phyloP scores from a whole-genome alignment of 2,888 invertebrate genomes.

The Lasioglossum marginatum region DNA sequence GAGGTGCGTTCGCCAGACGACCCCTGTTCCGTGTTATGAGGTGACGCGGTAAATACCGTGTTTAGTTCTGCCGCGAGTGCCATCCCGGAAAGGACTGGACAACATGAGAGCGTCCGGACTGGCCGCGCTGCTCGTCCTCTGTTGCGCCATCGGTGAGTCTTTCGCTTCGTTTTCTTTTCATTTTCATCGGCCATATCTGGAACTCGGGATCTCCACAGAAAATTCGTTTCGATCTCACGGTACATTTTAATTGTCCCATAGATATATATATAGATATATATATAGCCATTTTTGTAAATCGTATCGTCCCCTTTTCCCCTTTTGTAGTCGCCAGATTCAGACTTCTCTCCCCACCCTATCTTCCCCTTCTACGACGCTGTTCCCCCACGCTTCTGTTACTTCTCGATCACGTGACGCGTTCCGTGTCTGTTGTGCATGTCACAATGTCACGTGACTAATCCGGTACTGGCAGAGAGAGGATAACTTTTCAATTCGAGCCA shows the following conservation, averaged over 20 bases:
- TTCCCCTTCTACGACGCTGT: too few relatives aligned
- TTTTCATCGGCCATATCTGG: neutral
- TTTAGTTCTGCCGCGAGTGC: slow-evolving; percentile 56
- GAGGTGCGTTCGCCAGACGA: slow-evolving; percentile 34
- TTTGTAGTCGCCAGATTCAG: neutral
- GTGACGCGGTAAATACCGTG: slow-evolving; percentile 64
- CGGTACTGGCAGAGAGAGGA: too few relatives aligned
- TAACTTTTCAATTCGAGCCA: too few relatives aligned
- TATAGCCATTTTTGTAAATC: neutral
- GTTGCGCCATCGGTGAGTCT: slow-evolving; percentile 79
- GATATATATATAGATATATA: too few relatives aligned
- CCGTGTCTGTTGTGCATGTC: too few relatives aligned
- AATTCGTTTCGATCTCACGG: neutral
- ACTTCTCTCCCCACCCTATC: too few relatives aligned
- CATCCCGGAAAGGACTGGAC: slow-evolving; percentile 59
- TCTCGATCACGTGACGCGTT: too few relatives aligned
- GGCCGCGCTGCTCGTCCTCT: slow-evolving; percentile 74
- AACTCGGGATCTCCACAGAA: neutral
- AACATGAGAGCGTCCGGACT: slow-evolving; percentile 75
- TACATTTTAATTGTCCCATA: neutral
- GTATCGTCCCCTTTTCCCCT: neutral
- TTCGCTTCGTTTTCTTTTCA: neutral
- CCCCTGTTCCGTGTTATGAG: slow-evolving; percentile 63
- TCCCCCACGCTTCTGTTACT: too few relatives aligned
- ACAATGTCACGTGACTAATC: too few relatives aligned